phyloP scores from a whole-genome alignment of 2,888 invertebrate species.

The Tenthredo notha region DNA sequence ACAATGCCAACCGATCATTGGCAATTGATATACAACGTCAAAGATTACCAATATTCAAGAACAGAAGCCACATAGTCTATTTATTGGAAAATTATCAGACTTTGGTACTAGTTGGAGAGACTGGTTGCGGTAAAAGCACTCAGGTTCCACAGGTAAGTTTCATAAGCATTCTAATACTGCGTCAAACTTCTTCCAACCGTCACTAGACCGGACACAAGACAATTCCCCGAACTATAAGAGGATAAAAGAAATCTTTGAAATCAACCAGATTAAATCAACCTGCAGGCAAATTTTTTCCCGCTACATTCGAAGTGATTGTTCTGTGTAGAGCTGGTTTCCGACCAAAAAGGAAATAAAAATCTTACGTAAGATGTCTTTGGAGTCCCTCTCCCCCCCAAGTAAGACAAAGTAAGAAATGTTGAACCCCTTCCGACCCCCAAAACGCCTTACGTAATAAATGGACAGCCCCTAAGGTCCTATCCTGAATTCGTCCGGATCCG shows the following conservation, averaged over 20 bases:
- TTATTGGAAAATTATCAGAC: conserved; percentile 94
- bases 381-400: too few relatives aligned
- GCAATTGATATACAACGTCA: conserved; percentile 92
- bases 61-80: conserved; percentile 93
- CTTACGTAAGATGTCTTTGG: too few relatives aligned
- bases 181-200: neutral
- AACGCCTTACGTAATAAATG: too few relatives aligned
- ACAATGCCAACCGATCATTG: conserved; percentile 91
- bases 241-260: neutral
- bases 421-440: too few relatives aligned
- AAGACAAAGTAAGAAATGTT: too few relatives aligned
- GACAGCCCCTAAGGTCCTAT: too few relatives aligned
- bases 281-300: too few relatives aligned
- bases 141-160: conserved; percentile 93
- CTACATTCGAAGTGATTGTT: too few relatives aligned
- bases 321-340: too few relatives aligned
- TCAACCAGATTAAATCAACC: too few relatives aligned
- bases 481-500: too few relatives aligned
- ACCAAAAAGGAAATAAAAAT: too few relatives aligned
- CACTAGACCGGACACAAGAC: neutral
- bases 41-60: conserved; percentile 92
- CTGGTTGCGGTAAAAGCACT: conserved; percentile 97
- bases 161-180: neutral
- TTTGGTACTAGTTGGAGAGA: conserved; percentile 94
- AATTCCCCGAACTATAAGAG: neutral